Percentiles rank a stretch among this genome's conserved stretches.
Evolutionary conservation across 2,888 invertebrate species (phyloP).

Genomic region (Icerya purchasi): DNA sequence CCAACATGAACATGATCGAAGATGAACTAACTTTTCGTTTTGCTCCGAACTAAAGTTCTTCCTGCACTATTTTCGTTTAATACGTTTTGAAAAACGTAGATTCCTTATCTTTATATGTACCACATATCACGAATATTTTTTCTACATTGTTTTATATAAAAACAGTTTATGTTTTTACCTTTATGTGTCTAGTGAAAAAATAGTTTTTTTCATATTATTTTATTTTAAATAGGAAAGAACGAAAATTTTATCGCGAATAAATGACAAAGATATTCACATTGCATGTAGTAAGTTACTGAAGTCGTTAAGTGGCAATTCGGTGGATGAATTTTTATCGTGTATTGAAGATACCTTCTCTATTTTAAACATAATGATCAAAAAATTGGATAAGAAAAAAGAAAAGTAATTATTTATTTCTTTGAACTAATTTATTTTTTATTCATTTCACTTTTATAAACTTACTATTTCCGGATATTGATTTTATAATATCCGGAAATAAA

Average conservation of each 20-base stretch:
- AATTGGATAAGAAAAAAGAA: slow-evolving; percentile 71
- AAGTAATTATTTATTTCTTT: slow-evolving; percentile 23
- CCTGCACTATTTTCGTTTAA: too few species aligned
- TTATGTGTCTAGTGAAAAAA: too few species aligned
- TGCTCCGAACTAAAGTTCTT: too few species aligned
- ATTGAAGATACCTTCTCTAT: slow-evolving; percentile 46
- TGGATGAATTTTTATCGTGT: slow-evolving; percentile 60
- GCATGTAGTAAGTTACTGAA: slow-evolving; percentile 44
- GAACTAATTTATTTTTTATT: background rate
- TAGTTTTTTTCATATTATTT: too few species aligned
- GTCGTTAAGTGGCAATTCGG: slow-evolving; percentile 37
- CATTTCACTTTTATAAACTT: background rate
- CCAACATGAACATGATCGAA: too few species aligned
- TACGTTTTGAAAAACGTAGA: too few species aligned
- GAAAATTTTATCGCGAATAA: slow-evolving; percentile 3
- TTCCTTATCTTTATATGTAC: too few species aligned
- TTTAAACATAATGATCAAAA: slow-evolving; percentile 50
- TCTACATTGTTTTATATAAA: too few species aligned
- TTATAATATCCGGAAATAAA: background rate
- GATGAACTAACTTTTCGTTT: too few species aligned
- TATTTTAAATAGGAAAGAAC: slow-evolving; percentile 5
- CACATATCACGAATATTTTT: too few species aligned
- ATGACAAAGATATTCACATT: slow-evolving; percentile 26
- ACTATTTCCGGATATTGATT: background rate
- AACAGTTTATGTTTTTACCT: too few species aligned